phyloP scores from a whole-genome alignment of 2,113 vertebrate genomes.

The Thalassarche chlororhynchos region DNA sequence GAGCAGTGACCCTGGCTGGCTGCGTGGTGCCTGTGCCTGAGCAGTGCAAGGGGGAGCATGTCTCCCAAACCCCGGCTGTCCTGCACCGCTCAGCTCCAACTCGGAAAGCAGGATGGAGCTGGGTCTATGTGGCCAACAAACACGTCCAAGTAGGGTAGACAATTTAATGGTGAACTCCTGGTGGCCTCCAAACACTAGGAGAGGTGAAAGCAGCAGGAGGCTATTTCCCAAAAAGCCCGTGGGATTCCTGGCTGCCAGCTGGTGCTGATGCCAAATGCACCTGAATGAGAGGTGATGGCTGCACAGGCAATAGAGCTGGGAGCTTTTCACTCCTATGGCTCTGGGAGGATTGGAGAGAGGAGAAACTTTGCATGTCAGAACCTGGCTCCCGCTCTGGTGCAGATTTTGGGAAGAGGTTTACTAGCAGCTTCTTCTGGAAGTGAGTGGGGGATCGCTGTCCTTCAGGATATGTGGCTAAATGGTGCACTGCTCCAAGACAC shows the following conservation, averaged over 20 bases:
- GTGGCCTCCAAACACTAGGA: neutral
- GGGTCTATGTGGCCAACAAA: neutral
- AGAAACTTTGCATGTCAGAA: neutral
- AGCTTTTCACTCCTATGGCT: neutral
- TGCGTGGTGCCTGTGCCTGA: neutral
- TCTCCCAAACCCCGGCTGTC: neutral
- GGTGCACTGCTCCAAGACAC: neutral
- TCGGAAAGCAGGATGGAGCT: neutral
- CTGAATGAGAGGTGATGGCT: neutral
- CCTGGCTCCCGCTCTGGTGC: neutral
- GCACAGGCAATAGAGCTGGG: neutral
- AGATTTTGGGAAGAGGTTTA: neutral
- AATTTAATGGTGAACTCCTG: neutral
- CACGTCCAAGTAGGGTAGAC: neutral
- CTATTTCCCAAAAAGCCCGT: neutral
- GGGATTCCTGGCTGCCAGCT: neutral
- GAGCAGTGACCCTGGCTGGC: neutral
- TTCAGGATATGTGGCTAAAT: neutral
- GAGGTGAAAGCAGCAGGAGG: neutral
- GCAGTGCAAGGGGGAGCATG: neutral
- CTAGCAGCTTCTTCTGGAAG: neutral
- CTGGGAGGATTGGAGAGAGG: neutral
- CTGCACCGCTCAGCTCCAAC: neutral
- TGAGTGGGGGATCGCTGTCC: neutral
- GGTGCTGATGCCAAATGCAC: no score